These are phyloP conservation scores for Pectinophora gossypiella DNA, from an alignment of 1,140 invertebrate genomes.

Conservation along the genomic window DNA sequence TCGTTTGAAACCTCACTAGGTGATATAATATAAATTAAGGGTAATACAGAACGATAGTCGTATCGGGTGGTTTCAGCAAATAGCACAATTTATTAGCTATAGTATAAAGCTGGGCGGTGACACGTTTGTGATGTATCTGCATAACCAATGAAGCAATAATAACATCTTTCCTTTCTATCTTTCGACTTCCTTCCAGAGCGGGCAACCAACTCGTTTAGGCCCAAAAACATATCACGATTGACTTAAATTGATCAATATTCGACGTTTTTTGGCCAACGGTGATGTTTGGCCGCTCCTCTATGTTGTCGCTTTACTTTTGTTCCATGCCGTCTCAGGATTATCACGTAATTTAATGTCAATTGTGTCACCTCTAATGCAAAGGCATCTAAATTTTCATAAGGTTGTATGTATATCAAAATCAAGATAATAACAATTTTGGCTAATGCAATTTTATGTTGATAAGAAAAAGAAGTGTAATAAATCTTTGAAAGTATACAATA, in stretches of 20 bases:
- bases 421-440: background rate
- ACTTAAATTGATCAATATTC: conserved; percentile 30
- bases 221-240: conserved; percentile 45
- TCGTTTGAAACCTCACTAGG: conserved; percentile 72
- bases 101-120: conserved; percentile 39
- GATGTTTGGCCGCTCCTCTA: conserved; percentile 16
- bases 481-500: conserved; percentile 33
- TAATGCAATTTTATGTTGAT: background rate
- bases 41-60: conserved; percentile 44
- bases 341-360: conserved; percentile 7
- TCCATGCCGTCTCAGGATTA: conserved; percentile 38
- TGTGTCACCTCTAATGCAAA: conserved; percentile 9
- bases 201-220: conserved; percentile 19
- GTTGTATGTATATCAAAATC: background rate
- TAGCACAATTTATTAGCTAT: conserved; percentile 68
- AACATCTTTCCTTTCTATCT: conserved; percentile 18
- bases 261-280: conserved; percentile 2
- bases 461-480: conserved; percentile 13
- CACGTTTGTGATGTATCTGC: conserved; percentile 21
- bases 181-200: conserved; percentile 12
- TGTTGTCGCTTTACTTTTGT: conserved; percentile 67
- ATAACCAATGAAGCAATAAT: conserved; percentile 45
- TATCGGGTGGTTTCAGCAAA: conserved; percentile 46
- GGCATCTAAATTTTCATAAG: background rate
- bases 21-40: conserved; percentile 60